phyloP scores from a whole-genome alignment of 2,888 invertebrate species.

The Mimachlamys varia region DNA sequence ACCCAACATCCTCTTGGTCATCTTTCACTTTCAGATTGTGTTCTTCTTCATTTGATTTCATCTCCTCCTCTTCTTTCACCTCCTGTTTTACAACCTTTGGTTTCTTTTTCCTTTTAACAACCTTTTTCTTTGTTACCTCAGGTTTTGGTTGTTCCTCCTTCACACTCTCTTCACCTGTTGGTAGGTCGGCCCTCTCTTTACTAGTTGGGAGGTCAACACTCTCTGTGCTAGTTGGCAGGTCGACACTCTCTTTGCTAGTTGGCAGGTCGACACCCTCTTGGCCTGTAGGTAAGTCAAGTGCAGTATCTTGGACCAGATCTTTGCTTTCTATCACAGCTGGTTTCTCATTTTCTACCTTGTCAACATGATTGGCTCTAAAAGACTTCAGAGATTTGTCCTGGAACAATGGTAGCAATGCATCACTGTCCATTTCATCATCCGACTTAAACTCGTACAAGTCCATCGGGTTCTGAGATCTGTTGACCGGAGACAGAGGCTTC shows the following conservation, averaged over 20 bases:
- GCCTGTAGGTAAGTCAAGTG: conserved; percentile 41
- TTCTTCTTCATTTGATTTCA: conserved; percentile 51
- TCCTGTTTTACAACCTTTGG: conserved; percentile 45
- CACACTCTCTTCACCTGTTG: conserved; percentile 41
- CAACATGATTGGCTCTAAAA: conserved; percentile 25
- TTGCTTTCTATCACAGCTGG: conserved; percentile 46
- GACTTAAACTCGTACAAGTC: conserved; percentile 76
- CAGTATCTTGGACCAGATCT: conserved; percentile 42
- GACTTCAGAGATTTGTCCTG: conserved; percentile 44
- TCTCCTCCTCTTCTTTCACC: conserved; percentile 45
- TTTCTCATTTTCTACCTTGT: conserved; percentile 29
- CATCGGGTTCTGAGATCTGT: conserved; percentile 47
- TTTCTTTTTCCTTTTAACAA: conserved; percentile 52
- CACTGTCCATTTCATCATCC: conserved; percentile 72
- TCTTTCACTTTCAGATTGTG: conserved; percentile 46
- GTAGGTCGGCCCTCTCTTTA: conserved; percentile 43
- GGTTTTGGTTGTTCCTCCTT: conserved; percentile 41
- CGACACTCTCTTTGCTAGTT: conserved; percentile 56
- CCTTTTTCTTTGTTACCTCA: conserved; percentile 46
- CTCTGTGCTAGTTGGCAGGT: too few species aligned
- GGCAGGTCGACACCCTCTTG: conserved; percentile 55
- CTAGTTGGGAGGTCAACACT: conserved; percentile 36
- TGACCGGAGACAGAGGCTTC: conserved; percentile 46
- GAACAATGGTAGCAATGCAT: conserved; percentile 51
- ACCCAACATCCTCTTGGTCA: conserved; percentile 38